These are phyloP conservation scores for Macropus fuliginosus DNA, from an alignment of 2,797 vertebrate genomes.

Conservation along the genomic window DNA sequence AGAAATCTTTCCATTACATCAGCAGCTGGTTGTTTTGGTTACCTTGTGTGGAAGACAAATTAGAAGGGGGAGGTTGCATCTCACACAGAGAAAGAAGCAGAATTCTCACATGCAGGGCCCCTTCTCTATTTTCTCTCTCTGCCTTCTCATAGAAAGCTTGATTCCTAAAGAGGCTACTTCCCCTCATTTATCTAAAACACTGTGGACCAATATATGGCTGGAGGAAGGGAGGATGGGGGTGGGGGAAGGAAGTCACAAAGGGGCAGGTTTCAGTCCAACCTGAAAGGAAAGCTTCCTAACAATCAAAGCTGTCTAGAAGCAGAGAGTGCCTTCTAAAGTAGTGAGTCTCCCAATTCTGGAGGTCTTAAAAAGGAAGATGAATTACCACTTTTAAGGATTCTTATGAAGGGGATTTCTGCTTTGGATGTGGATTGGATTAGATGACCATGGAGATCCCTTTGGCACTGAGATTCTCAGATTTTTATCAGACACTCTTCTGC, in stretches of 20 bases:
- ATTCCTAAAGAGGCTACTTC: neutral
- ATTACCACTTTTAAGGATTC: neutral
- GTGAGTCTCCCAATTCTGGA: neutral
- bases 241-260: neutral
- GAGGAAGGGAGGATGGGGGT: neutral
- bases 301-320: neutral
- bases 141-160: neutral
- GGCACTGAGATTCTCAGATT: neutral
- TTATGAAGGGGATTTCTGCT: neutral
- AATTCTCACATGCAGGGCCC: neutral
- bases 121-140: neutral
- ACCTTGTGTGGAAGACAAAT: neutral
- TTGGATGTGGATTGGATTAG: neutral
- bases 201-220: constrained; percentile 40
- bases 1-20: constrained; percentile 3
- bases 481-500: neutral
- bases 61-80: neutral
- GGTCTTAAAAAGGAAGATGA: neutral
- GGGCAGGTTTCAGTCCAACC: neutral
- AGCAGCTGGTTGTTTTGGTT: neutral
- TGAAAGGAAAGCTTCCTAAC: neutral
- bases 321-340: neutral
- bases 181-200: constrained; percentile 15
- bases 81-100: neutral
- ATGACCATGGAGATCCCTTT: neutral